Base-by-base conservation (phyloP, 2,888 invertebrate species). In the Drosophila seclusa region DNA sequence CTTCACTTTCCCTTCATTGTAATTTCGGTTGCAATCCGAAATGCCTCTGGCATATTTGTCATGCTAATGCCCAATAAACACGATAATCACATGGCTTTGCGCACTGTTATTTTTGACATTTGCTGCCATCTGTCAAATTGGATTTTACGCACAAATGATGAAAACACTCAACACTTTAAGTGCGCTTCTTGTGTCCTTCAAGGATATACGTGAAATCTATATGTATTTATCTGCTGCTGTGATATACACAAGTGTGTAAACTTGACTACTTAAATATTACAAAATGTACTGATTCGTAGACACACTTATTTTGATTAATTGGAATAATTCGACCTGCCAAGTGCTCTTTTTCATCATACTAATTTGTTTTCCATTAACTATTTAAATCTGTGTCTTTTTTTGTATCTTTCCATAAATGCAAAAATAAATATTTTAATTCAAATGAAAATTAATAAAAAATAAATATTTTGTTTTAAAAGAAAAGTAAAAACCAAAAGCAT, bases 41-140 rank as follows among this genome's bases (percentile, higher is more conserved):
- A 38, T 49, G 65, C 68, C 78, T 53, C 55, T 31, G 74, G 57
- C 68, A 74, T 42, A 24, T 34, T 48, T 24, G 10, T 21, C 31
- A 53, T 65, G 62, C 58, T 73, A 73, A 68, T 77, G 52, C 42
- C 40, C 21, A 32, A 60, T 36, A 40, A 53, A 36, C 50, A 31
- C 38, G 31, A 38, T 36, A 52, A 53, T 53, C 50, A 31, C 49
- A 34, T 40, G 32, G 53, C 29, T 32, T 32, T 42, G 49, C 34
- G 8, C 52, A 16, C 31, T 36, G 48, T 49, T 66, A 45, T 42
- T 38, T 40, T 34, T n/a, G 29, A 24, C 38, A 53, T 55, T 69
- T 74, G 48, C 38, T 53, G 63, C 45, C 79, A 78, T 57, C 68
- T 73, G 61, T 8, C 29, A 57, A 83, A 80, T 76, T 83, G 80